phyloP scores from a whole-genome alignment of 2,113 vertebrate genomes.

The Eulemur macaco region DNA sequence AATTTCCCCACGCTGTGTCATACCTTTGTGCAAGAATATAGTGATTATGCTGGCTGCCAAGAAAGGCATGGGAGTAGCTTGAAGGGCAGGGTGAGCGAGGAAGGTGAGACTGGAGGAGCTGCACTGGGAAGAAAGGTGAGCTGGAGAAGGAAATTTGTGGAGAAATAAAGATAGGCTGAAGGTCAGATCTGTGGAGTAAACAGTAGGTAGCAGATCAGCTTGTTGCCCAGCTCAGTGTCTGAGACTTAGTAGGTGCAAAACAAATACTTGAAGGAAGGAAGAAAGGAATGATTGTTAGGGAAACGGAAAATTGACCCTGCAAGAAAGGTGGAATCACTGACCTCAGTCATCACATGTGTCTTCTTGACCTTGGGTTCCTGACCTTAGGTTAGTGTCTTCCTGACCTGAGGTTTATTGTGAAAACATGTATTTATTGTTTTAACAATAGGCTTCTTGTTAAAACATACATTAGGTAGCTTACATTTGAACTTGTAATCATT shows the following conservation, averaged over 20 bases:
- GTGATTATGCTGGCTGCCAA: not conserved
- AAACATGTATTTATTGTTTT: not conserved
- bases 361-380: not conserved
- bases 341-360: not conserved
- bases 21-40: not conserved
- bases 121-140: not conserved
- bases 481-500: conserved; percentile 6
- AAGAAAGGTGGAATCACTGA: not conserved
- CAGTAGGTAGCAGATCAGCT: not conserved
- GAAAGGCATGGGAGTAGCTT: not conserved
- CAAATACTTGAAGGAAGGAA: not conserved
- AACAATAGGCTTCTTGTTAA: not conserved
- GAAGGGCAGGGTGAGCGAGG: not conserved
- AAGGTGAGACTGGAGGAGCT: not conserved
- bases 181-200: not conserved
- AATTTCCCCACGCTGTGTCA: not conserved
- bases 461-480: not conserved
- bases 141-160: not conserved
- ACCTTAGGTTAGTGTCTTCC: not conserved
- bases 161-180: not conserved
- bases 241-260: not conserved
- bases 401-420: not conserved
- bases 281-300: not conserved
- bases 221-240: not conserved
- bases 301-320: not conserved